Percentiles rank a stretch among this genome's conserved stretches.
These are phyloP conservation scores for Sericinus montela DNA, from an alignment of 2,888 invertebrate species.

Conservation along the genomic window DNA sequence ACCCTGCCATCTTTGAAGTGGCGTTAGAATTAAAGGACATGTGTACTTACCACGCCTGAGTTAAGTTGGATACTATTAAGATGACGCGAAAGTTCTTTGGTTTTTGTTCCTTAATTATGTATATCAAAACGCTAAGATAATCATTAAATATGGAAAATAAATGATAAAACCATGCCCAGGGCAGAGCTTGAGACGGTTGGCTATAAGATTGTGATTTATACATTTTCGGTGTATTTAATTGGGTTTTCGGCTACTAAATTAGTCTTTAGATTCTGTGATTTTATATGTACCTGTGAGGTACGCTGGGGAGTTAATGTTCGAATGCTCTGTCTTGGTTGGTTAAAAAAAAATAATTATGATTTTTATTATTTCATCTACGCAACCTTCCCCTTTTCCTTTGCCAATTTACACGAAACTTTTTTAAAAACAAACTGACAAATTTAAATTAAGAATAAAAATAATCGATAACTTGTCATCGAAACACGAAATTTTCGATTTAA, in stretches of 20 bases:
- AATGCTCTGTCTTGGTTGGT: conserved; percentile 57
- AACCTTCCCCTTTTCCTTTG: not conserved
- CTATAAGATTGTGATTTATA: conserved; percentile 67
- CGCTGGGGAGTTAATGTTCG: conserved; percentile 41
- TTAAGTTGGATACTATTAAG: conserved; percentile 67
- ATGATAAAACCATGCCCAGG: conserved; percentile 49
- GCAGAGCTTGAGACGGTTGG: conserved; percentile 56
- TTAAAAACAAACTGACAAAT: too few relatives aligned
- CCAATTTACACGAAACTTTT: not conserved
- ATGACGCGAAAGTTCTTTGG: conserved; percentile 68
- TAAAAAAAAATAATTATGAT: conserved; percentile 45
- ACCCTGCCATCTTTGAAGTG: conserved; percentile 73
- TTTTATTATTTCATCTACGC: conserved; percentile 16
- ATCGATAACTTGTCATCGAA: too few relatives aligned
- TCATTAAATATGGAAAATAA: conserved; percentile 73
- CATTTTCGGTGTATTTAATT: conserved; percentile 51
- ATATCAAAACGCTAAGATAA: conserved; percentile 70
- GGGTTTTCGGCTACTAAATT: conserved; percentile 51
- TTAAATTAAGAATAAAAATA: too few relatives aligned
- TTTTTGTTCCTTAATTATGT: conserved; percentile 79
- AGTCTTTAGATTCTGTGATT: conserved; percentile 70
- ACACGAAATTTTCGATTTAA: too few relatives aligned
- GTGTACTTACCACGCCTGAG: conserved; percentile 67
- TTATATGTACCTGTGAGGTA: conserved; percentile 63
- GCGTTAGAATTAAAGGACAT: conserved; percentile 45